phyloP scores from a whole-genome alignment of 2,113 vertebrate species.

The Synodontis membranacea region DNA sequence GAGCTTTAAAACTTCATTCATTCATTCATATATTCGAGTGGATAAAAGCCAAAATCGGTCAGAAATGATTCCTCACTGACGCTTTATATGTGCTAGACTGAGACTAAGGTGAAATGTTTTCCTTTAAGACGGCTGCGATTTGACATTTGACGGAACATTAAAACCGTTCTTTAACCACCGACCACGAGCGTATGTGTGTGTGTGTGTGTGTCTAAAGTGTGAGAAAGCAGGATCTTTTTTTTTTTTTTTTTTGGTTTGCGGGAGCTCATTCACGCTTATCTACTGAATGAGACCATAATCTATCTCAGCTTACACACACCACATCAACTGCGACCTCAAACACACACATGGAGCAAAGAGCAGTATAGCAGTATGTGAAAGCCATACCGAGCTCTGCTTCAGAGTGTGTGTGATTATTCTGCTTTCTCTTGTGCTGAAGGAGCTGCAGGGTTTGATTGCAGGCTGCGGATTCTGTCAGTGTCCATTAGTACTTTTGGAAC shows the following conservation, averaged over 20 bases:
- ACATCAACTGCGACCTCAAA: conserved; percentile 28
- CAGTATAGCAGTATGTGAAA: conserved; percentile 11
- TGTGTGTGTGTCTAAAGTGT: not conserved
- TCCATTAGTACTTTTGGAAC: not conserved
- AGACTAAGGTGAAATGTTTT: not conserved
- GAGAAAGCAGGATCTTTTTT: conserved; percentile 12
- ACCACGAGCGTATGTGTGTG: not conserved
- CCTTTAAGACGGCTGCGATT: not conserved
- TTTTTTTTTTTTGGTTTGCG: conserved; percentile 17
- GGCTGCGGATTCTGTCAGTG: not conserved
- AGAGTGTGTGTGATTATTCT: not conserved
- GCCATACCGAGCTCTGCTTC: not conserved
- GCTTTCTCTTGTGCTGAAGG: not conserved
- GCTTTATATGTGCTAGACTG: not conserved
- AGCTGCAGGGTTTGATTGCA: not conserved
- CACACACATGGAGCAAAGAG: conserved; percentile 25
- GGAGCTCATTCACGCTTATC: conserved; percentile 21
- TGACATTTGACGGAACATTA: not conserved
- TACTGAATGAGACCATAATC: conserved; percentile 35
- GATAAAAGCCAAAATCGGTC: not conserved
- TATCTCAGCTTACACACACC: conserved; percentile 32
- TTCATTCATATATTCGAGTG: not conserved
- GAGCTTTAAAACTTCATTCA: not conserved
- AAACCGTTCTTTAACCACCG: not conserved
- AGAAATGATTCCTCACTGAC: not conserved